Base-by-base conservation (phyloP, 2,113 vertebrate species). In the Barnardius zonarius region DNA sequence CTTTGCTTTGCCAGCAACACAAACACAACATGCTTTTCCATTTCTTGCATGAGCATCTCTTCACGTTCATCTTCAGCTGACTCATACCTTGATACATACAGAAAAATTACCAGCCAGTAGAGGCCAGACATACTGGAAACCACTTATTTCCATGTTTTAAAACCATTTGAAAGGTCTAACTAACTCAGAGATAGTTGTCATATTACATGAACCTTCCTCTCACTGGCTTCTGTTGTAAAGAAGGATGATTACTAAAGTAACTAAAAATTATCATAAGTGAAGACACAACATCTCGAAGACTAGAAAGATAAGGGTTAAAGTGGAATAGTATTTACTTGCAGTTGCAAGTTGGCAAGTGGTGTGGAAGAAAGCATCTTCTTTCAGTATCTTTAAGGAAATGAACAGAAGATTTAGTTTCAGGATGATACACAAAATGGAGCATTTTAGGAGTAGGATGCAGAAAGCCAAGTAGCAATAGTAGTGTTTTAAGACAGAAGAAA, bases 31-130 rank as follows among this genome's bases (percentile, higher is more conserved):
- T 91, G 80, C 57, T 82, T 93, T 93, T 79, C 57, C 33, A 8
- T 72, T 94, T 95, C 69, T 92, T 79, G 57, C 44, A 33, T 30
- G 74, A 93, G 41, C 57, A 68, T 96, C 66, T 90, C 81, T 73
- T 94, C 5, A 28, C 80, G 24, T 92, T 90, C 86, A 78, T 93
- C 77, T 39, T 94, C 69, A 44, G 57, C 69, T 96, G 88, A 96
- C 88, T 97, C 86, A 86, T 91, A 82, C 66, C 57, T 90, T 66
- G 83, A 91, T 82, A 54, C 62, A 35, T 41, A 22, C 2, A 43
- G 80, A 83, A 92, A 69, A 91, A 72, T 14, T 89, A 81, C 76
- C 83, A 92, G 77, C 77, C 41, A 49, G 2, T 66, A 69, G 88
- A 69, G 57, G 37, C 73, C 62, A 88, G 49, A 24, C 52, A 17